Evolutionary conservation across 2,797 vertebrate species (phyloP), one percentile per base, ranked within the genome.

Genomic region (Spinibarbus caldwelli): DNA sequence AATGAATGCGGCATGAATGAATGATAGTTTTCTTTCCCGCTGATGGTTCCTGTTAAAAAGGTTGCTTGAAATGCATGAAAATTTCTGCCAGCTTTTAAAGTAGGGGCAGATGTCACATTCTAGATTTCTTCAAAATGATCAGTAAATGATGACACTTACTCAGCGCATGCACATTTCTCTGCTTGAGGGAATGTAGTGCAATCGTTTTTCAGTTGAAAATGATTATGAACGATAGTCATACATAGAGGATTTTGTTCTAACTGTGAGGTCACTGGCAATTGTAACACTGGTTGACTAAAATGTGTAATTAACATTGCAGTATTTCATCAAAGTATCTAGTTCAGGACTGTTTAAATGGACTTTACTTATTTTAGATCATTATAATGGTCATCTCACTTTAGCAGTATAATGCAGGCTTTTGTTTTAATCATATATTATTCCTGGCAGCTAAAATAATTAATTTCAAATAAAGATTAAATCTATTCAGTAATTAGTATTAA

Each of bases 1-100:
- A 78, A 68, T 78, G 19, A 84, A 77, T 76, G 73, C 6, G 26
- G 9, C 23, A 26, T n/a, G 5, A 75, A 82, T 73, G 12, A 34
- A 62, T 26, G 26, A 71, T 82, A 10, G 47, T 41, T 38, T 80
- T 47, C 34, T 45, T 78, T 54, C 73, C 62, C 26, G 12, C 34
- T 12, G 54, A 57, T 21, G 47, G 47, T 78, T 68, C 26, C 34
- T 54, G 15, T 41, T 81, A 81, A 68, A 34, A 54, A 19, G 45
- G 31, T 68, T n/a, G 43, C 19, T 80, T 67, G 43, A 34, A 80
- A 67, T 66, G 26, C 38, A 80, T 34, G 3, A 29, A 21, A 23
- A 31, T 66, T 47, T 64, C 57, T 79, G 57, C 19, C 29, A 36
- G 59, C 62, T 80, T 67, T 66, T 47, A 67, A 80, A 29, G 47